Evolutionary conservation across 2,113 vertebrate genomes (phyloP).

Genomic region (Meriones unguiculatus): DNA sequence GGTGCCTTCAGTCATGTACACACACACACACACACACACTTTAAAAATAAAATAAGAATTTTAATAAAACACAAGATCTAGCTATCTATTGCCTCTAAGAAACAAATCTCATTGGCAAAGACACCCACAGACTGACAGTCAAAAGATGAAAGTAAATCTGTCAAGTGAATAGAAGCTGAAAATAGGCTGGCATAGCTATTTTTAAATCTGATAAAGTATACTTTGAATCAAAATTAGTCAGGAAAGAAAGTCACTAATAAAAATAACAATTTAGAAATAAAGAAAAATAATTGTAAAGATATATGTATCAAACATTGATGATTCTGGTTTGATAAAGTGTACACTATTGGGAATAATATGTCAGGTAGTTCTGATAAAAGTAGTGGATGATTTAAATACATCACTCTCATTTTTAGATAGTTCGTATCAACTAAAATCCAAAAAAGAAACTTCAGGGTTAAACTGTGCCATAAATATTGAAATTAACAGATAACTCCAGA

Average conservation of each 20-base stretch:
- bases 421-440: neutral
- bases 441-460: neutral
- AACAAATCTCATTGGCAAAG: neutral
- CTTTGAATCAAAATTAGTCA: neutral
- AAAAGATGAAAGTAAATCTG: neutral
- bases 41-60: neutral
- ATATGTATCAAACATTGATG: neutral
- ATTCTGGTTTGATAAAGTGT: neutral
- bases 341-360: neutral
- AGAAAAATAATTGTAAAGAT: neutral
- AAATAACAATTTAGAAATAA: neutral
- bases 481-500: neutral
- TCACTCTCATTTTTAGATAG: neutral
- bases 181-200: no score
- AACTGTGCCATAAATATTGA: neutral
- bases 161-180: neutral
- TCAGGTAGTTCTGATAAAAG: neutral
- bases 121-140: neutral
- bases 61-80: neutral
- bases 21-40: neutral
- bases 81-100: neutral
- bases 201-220: neutral
- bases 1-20: neutral
- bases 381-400: neutral
- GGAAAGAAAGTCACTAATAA: neutral